These are phyloP conservation scores for Rattus rattus DNA, from an alignment of 2,113 vertebrate genomes.

Conservation along the genomic window DNA sequence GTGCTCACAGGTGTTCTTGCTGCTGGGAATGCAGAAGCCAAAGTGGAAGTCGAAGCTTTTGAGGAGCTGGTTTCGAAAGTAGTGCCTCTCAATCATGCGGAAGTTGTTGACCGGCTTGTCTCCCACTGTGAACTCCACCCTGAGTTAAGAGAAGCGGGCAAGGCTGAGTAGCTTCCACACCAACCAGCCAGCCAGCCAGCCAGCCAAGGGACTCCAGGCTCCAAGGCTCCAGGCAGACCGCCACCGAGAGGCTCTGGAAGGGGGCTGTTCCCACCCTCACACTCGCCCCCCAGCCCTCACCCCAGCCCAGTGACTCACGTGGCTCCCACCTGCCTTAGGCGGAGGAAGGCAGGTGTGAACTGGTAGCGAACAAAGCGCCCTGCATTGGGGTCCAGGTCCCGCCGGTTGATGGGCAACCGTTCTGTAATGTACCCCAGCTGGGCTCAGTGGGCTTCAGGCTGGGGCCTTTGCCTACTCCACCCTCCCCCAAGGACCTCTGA, in stretches of 20 bases:
- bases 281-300: not conserved
- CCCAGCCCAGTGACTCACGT: constrained; percentile 91
- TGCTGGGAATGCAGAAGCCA: constrained; percentile 99
- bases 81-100: constrained; percentile 99
- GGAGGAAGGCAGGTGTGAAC: constrained; percentile 97
- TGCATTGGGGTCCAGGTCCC: constrained; percentile 94
- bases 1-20: constrained; percentile 99
- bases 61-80: constrained; percentile 95
- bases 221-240: not conserved
- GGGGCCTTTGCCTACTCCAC: constrained; percentile 36
- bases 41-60: constrained; percentile 99
- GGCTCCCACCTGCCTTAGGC: constrained; percentile 97
- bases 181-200: not conserved
- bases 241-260: constrained; percentile 15
- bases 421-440: constrained; percentile 83
- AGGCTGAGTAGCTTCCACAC: not conserved
- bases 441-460: constrained; percentile 62
- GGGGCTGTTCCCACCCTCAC: not conserved
- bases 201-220: not conserved
- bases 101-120: constrained; percentile 98
- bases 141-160: constrained; percentile 74
- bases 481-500: not conserved
- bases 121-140: constrained; percentile 98
- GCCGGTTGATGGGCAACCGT: constrained; percentile 89
- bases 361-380: constrained; percentile 98